A percentile compares a stretch with the other conserved stretches of the same genome.
Evolutionary conservation across 2,797 vertebrate species (phyloP).

Genomic region (Rallus crepitans): DNA sequence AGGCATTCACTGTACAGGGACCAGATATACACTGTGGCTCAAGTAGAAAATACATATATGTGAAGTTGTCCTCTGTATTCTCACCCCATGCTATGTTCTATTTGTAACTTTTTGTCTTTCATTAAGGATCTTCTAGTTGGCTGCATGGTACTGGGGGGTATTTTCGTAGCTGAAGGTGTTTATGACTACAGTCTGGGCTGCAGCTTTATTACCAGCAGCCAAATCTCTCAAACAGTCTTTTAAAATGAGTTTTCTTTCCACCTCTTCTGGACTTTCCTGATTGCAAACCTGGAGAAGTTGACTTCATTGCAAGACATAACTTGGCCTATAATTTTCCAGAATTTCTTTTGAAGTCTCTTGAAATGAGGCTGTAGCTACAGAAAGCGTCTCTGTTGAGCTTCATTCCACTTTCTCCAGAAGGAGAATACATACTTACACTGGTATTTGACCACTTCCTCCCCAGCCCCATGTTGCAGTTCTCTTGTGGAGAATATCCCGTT

Average conservation of each 20-base stretch:
- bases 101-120: background rate
- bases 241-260: background rate
- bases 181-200: background rate
- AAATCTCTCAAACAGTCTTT: background rate
- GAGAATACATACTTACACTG: background rate
- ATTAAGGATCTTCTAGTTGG: background rate
- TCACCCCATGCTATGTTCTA: rapidly evolving
- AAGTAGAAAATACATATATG: rapidly evolving
- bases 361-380: background rate
- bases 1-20: background rate
- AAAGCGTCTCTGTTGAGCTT: background rate
- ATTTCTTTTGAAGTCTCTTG: background rate
- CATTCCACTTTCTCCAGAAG: background rate
- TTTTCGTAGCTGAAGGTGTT: background rate
- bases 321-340: background rate
- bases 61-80: background rate
- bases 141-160: rapidly evolving
- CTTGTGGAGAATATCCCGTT: too few species aligned
- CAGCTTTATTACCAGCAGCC: background rate
- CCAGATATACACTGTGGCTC: background rate
- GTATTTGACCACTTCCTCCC: background rate
- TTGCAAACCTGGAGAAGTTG: background rate
- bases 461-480: rapidly evolving
- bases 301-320: background rate
- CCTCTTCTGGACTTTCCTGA: background rate